Conservation (phyloP, 2,797 vertebrate species). For the Morus bassanus region DNA sequence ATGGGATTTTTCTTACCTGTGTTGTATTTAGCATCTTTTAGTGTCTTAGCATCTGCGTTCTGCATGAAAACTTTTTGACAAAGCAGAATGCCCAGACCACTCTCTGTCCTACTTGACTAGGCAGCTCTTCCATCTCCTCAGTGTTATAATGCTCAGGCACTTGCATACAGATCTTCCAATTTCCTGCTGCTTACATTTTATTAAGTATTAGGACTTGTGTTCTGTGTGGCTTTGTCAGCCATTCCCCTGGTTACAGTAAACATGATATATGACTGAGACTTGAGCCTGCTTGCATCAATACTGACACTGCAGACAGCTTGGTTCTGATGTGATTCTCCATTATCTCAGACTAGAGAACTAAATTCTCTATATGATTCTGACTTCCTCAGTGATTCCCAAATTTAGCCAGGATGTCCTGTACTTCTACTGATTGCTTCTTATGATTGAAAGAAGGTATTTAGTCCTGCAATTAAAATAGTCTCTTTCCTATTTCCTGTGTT, state of each 20-base stretch:
- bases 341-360: background rate
- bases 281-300: background rate
- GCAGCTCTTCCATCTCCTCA: background rate
- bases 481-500: background rate
- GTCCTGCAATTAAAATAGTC: background rate
- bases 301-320: background rate
- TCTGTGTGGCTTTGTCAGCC: background rate
- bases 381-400: background rate
- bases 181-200: background rate
- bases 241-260: background rate
- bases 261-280: background rate
- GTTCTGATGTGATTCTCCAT: background rate
- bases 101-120: background rate
- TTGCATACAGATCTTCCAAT: background rate
- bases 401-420: background rate
- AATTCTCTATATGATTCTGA: background rate
- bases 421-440: background rate
- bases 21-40: background rate
- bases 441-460: background rate
- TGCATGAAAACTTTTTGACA: background rate
- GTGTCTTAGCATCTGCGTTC: background rate
- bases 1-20: background rate
- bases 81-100: background rate
- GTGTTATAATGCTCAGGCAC: background rate
- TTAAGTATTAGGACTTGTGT: background rate